phyloP scores from a whole-genome alignment of 2,113 vertebrate genomes.

The Stegostoma tigrinum region DNA sequence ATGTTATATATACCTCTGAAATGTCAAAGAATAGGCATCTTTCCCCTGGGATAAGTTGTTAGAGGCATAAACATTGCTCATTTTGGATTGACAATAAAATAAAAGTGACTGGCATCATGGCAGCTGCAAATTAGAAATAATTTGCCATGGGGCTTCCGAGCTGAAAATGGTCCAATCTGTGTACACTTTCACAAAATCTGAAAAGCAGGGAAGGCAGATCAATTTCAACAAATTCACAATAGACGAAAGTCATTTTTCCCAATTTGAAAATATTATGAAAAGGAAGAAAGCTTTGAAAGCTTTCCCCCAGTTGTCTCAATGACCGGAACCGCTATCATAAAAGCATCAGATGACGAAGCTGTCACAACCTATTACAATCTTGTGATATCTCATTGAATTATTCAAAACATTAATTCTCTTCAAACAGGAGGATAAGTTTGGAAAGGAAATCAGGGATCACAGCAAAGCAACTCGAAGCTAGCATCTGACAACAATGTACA shows the following conservation, averaged over 20 bases:
- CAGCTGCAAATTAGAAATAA: background rate
- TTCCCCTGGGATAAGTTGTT: background rate
- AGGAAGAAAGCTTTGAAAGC: background rate
- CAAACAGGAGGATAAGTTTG: background rate
- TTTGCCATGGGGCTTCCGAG: background rate
- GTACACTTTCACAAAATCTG: background rate
- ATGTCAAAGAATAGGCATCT: background rate
- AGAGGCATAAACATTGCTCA: background rate
- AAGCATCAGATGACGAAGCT: background rate
- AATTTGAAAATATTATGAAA: background rate
- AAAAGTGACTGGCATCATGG: background rate
- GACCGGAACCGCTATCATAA: background rate
- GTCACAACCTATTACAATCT: conserved; percentile 23
- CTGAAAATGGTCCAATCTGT: background rate
- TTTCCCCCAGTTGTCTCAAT: background rate
- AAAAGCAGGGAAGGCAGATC: background rate
- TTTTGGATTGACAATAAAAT: background rate
- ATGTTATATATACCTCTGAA: background rate
- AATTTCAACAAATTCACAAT: background rate
- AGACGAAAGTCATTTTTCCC: background rate
- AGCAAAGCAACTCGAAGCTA: background rate
- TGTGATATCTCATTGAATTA: background rate
- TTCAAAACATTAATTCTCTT: background rate
- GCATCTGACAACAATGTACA: background rate
- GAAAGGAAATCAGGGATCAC: background rate